These are phyloP conservation scores for Clarias magur DNA, from an alignment of 2,113 vertebrate species.

Conservation along the genomic window DNA sequence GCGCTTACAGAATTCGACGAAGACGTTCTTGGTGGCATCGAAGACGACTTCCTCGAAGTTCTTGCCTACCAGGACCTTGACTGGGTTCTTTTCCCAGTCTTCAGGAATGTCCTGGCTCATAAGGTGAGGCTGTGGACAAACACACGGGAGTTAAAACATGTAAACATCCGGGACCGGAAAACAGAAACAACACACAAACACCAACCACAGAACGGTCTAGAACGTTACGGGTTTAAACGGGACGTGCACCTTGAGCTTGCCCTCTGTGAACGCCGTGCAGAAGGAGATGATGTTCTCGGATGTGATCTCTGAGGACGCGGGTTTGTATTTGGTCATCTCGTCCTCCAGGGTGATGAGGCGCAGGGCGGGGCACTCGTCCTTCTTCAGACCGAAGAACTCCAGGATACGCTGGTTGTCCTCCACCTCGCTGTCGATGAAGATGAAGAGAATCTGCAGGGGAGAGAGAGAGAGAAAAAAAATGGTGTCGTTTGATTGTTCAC, in stretches of 20 bases:
- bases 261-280: slow-evolving; percentile 85
- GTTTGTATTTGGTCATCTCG: slow-evolving; percentile 98
- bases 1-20: slow-evolving; percentile 97
- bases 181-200: background rate
- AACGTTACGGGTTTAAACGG: background rate
- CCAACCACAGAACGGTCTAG: background rate
- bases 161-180: background rate
- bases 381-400: slow-evolving; percentile 97
- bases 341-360: slow-evolving; percentile 97
- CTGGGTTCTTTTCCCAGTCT: slow-evolving; percentile 93
- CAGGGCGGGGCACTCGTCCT: slow-evolving; percentile 93
- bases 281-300: slow-evolving; percentile 85
- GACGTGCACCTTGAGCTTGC: slow-evolving; percentile 88
- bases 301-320: slow-evolving; percentile 79
- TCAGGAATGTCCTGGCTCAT: slow-evolving; percentile 97
- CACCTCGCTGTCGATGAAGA: slow-evolving; percentile 95
- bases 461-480: no score
- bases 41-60: slow-evolving; percentile 96
- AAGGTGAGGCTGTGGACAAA: slow-evolving; percentile 82
- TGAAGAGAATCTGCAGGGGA: slow-evolving; percentile 89
- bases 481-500: no score
- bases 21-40: slow-evolving; percentile 87
- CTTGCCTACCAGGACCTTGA: slow-evolving; percentile 90
- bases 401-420: slow-evolving; percentile 95
- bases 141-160: background rate